Base-by-base conservation (phyloP, 2,888 invertebrate genomes). In the Andrena marginata region DNA sequence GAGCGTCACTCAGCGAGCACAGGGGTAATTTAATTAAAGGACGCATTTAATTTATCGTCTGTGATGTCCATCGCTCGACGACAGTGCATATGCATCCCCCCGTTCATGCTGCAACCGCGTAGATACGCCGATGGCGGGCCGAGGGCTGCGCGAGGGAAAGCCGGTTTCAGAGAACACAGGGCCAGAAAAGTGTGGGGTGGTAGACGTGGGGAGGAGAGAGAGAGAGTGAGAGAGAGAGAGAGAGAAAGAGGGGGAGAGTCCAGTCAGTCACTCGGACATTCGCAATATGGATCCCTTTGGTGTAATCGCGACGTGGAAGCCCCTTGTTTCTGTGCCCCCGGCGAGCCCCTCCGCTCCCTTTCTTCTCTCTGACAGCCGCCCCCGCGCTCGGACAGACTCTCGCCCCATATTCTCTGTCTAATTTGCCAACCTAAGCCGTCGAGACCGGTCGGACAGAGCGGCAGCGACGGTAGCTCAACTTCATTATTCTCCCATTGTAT, bases 401-500 rank as follows among this genome's bases (percentile, higher is more conserved):
- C 85, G 87, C 79, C 88, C 90, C 89, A 89, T 87, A 86, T 87
- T 91, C 90, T 91, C 90, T 88, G 90, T 92, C 90, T 92, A 92
- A 92, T 92, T 92, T 92, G 90, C 91, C 88, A 86, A 90, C 84
- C 90, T 89, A 91, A 90, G 89, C 91, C 91, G 88, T 86, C 86
- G 90, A 88, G 90, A 91, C 82, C 85, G 85, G 82, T 86, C 87
- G 86, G 89, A 84, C 85, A 78, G 84, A 87, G 84, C 82, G 78
- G 83, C 80, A 79, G 79, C 86, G 84, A 88, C 85, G 87, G 86
- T 87, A 84, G 89, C 86, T 89, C 90, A 89, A 93, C 93, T 93
- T 93, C 93, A 92, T 93, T 93, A 93, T 93, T 93, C 92, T 92
- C 89, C 92, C 91, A 93, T 93, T 93, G 93, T 93, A 92, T 91